Base-by-base conservation (phyloP, 2,113 vertebrate genomes). In the Indri indri region DNA sequence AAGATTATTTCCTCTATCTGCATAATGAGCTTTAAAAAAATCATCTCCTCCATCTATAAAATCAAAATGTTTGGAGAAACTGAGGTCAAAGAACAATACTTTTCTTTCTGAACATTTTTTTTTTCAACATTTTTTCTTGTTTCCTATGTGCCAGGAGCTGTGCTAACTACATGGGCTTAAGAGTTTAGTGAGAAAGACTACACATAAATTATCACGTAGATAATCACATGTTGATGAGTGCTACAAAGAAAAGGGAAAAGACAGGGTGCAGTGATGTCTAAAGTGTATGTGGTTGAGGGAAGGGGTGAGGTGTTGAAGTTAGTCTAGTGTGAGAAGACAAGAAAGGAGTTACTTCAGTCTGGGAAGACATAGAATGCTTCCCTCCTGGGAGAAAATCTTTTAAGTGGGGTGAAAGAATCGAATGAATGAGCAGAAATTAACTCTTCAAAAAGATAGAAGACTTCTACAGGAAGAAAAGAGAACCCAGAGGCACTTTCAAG, bases 51-150 rank as follows among this genome's bases (percentile, higher is more conserved):
- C 45, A 63, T 50, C 34, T 57, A 30, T 45, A 92, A 84, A 71
- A 82, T 30, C n/a, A n/a, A n/a, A n/a, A n/a, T 57, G 52, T 52
- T 74, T n/a, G 16, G 40, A 32, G 65, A 87, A 90, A 92, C 89
- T 30, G 45, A 92, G n/a, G 47, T 32, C 71, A 95, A 88, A 87
- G n/a, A 65, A 87, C 52, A 84, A 54, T 27, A 74, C 16, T 74
- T 54, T 54, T 52, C 77, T 95, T 54, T 85, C n/a, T 81, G 17
- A 79, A 94, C 34, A 57, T 68, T 63, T 92, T 90, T 84, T 74
- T 61, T 74, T 61, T n/a, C 34, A 45, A 57, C 8, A 5, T 34
- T 42, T 88, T 79, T 95, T 68, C 65, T 59, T 52, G 34, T 73
- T 79, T 84, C 42, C 20, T 77, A 9, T 32, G 16, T 45, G 7